Evolutionary conservation across 2,113 vertebrate genomes (phyloP), one percentile per base, ranked within the genome.

Genomic region (rat (Rattus norvegicus)): DNA sequence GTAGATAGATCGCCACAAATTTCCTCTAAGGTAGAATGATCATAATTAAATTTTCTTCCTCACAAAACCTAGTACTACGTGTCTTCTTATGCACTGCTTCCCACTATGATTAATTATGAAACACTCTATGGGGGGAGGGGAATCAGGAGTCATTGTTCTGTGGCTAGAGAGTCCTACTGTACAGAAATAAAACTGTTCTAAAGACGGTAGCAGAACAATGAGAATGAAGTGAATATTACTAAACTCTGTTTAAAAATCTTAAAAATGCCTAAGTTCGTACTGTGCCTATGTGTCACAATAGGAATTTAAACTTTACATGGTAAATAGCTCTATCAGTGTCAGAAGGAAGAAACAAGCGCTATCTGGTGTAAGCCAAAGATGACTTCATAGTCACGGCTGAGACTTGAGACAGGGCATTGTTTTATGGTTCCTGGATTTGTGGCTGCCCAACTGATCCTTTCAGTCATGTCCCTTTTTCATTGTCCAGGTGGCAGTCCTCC

Each of bases 61-160:
- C 92, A 33, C 47, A 59, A 96, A 84, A 69, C n/a, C 22, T 47
- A 39, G 59, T 39, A 52, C 30, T 77, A 56, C 17, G 7, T 4
- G 72, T 49, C 36, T 43, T 69, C 39, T 67, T 84, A 63, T 72
- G 26, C 94, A 86, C 7, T 39, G 17, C 36, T 91, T 83, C 1
- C 90, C 91, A 81, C 59, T 89, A 39, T 33, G 20, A 79, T 85
- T 88, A 86, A 93, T 88, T 81, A 56, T 90, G 28, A 88, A 92
- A 85, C 88, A 65, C 10, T 80, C 94, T 52, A 19, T 36, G 65
- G 28, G 9, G 3, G 43, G 3, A 28, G 8, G 70, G 4, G 6
- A 43, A 52, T 30, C 14, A 54, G 30, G 39, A 52, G 7, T 33
- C 61, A 17, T 22, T 80, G 3, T 92, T 81, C 84, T 61, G 73